Evolutionary conservation across 2,113 vertebrate species (phyloP).

Genomic region (chimpanzee (Pan troglodytes)): NHGRI_mPanTro3-v2.1_pri NC_072403.2:148543501-148544000

Average conservation of each 20-base stretch:
- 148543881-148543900: slow-evolving; percentile 24
- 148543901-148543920: neutral
- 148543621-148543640: too few relatives aligned
- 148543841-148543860: neutral
- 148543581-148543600: too few relatives aligned
- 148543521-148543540: too few relatives aligned
- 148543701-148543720: neutral
- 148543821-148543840: neutral
- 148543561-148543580: too few relatives aligned
- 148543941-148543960: neutral
- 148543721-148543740: neutral
- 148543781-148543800: neutral
- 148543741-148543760: neutral
- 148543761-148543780: neutral
- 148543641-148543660: slow-evolving; percentile 26
- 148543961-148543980: neutral
- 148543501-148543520: too few relatives aligned
- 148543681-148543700: neutral
- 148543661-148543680: neutral
- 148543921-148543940: slow-evolving; percentile 16
- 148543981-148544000: neutral
- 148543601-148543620: too few relatives aligned
- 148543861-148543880: neutral
- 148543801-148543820: neutral
- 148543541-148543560: too few relatives aligned